These are phyloP conservation scores for Catostomus latipinnis DNA, from an alignment of 2,797 vertebrate species.

Conservation along the genomic window DNA sequence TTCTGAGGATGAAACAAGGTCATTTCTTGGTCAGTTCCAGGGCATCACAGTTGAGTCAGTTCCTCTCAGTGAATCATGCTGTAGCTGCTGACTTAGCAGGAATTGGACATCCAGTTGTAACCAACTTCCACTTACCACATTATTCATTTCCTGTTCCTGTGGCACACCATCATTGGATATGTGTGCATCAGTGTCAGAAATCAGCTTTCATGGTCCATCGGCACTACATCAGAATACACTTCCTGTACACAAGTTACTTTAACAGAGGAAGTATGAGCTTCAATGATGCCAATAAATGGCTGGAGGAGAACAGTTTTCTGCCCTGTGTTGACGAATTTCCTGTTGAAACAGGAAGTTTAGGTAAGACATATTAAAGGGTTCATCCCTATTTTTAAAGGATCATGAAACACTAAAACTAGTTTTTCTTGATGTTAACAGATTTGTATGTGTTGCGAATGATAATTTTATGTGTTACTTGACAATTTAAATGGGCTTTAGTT, in stretches of 20 bases:
- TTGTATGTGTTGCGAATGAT: too few relatives aligned
- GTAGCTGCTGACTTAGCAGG: conserved; percentile 50
- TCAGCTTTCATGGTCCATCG: conserved; percentile 18
- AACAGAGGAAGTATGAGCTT: neutral
- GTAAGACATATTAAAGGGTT: too few relatives aligned
- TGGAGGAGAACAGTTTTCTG: too few relatives aligned
- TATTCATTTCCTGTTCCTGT: conserved; percentile 13
- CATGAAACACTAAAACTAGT: too few relatives aligned
- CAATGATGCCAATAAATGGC: neutral
- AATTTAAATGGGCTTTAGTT: too few relatives aligned
- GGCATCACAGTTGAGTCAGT: neutral
- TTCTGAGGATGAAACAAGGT: neutral
- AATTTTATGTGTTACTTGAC: too few relatives aligned
- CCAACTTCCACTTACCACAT: conserved; percentile 31
- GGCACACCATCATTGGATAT: neutral
- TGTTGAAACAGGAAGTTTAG: too few relatives aligned
- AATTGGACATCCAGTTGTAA: conserved; percentile 38
- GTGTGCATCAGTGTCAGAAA: conserved; percentile 4
- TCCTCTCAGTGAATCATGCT: neutral
- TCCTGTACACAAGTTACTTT: conserved; percentile 5
- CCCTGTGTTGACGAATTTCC: too few relatives aligned
- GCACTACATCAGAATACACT: conserved; percentile 3
- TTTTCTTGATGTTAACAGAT: too few relatives aligned
- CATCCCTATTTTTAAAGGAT: too few relatives aligned
- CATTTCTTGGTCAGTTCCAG: neutral